A percentile compares a stretch with the other conserved stretches of the same genome.
These are phyloP conservation scores for Chiropotes sagulatus DNA, from an alignment of 2,797 vertebrate species.

Conservation along the genomic window DNA sequence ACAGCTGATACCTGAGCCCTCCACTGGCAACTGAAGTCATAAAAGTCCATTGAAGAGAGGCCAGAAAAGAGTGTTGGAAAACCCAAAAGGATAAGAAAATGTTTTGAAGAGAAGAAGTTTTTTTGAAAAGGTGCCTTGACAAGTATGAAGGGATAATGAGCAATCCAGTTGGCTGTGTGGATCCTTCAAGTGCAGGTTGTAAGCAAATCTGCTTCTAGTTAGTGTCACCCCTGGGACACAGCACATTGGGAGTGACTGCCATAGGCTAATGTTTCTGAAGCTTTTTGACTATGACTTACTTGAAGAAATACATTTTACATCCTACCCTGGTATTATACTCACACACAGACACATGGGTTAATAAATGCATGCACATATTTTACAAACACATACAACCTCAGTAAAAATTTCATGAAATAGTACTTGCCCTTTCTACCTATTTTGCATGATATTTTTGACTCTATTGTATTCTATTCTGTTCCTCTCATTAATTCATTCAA, in stretches of 20 bases:
- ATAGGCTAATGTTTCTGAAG: background rate
- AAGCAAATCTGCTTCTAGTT: background rate
- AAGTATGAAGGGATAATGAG: background rate
- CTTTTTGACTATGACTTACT: background rate
- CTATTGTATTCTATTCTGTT: background rate
- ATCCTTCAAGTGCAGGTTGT: background rate
- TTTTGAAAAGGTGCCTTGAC: constrained; percentile 42
- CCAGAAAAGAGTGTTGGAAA: constrained; percentile 51
- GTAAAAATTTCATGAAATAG: background rate
- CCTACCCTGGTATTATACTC: background rate
- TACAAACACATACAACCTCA: background rate
- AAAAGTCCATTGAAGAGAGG: constrained; percentile 10
- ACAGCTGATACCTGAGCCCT: constrained; percentile 28
- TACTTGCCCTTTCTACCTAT: background rate
- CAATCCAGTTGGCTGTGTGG: background rate
- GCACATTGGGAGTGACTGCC: too few relatives aligned
- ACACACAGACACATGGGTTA: rapidly evolving
- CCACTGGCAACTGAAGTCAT: background rate
- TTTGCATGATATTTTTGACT: background rate
- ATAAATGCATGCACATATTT: background rate
- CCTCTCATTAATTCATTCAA: background rate
- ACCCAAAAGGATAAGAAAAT: constrained; percentile 24
- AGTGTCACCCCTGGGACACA: background rate
- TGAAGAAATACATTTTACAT: background rate
- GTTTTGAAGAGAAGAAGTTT: background rate